phyloP scores from a whole-genome alignment of 2,113 vertebrate species.

The Phrynosoma platyrhinos region DNA sequence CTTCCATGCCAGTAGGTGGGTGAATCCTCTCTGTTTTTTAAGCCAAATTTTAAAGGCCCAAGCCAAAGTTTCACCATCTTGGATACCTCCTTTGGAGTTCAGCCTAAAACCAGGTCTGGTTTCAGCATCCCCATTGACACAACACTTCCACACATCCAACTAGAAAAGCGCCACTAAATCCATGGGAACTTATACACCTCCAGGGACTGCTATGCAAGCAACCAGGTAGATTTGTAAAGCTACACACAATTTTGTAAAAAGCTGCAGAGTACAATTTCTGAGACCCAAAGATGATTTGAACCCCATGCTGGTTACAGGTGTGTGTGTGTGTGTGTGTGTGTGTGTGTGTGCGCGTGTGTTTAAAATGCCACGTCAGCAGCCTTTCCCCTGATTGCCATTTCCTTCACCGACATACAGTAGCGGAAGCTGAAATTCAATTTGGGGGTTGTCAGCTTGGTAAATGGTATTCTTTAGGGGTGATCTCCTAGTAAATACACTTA shows the following conservation, averaged over 20 bases:
- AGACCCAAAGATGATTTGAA: neutral
- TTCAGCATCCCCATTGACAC: neutral
- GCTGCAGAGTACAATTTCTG: neutral
- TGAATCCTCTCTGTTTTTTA: no score
- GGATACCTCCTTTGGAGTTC: no score
- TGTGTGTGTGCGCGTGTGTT: neutral
- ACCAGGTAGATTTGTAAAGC: neutral
- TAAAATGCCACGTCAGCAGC: slow-evolving; percentile 66
- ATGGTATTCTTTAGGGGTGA: slow-evolving; percentile 66
- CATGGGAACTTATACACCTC: no score
- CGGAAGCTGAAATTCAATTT: slow-evolving; percentile 73
- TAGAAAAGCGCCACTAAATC: no score
- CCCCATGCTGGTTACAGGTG: neutral
- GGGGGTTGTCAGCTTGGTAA: slow-evolving; percentile 71
- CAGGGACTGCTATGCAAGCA: neutral
- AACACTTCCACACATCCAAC: no score
- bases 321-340: no score
- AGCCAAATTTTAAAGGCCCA: no score
- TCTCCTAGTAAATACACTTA: slow-evolving; percentile 65
- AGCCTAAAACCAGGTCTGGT: neutral
- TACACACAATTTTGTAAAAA: slow-evolving; percentile 50
- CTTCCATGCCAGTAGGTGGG: no score
- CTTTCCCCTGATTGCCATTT: slow-evolving; percentile 64
- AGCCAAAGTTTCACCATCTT: no score
- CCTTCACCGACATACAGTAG: slow-evolving; percentile 64